Evolutionary conservation across 2,797 vertebrate genomes (phyloP), one percentile per base, ranked within the genome.

Genomic region (Remorina albescens): DNA sequence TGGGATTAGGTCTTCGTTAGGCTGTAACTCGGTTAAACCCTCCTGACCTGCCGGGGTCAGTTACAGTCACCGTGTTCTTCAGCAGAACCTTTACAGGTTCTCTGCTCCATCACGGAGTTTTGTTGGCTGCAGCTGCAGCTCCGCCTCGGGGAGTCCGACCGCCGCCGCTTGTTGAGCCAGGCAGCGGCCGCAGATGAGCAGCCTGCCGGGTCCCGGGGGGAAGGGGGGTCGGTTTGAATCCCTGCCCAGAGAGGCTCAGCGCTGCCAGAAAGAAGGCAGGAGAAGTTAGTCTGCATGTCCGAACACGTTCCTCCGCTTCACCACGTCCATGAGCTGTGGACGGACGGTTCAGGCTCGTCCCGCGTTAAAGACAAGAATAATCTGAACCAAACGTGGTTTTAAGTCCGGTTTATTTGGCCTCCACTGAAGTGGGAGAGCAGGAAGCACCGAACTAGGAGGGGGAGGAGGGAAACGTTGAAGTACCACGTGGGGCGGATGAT

Each of bases 221-320:
- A 80, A 39, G 74, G 82, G 86, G 80, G 83, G 78, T 63, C 32
- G 65, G 84, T 80, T 77, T 85, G 88, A 88, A 66, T 83, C 71
- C 75, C 71, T 59, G 75, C 83, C 83, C 73, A 59, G 73, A 54
- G 51, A 18, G 21, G 21, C 16, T n/a, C 7, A 1, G 16, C 28
- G 18, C 66, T 62, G 79, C 64, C 80, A 78, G 58, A 46, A 16
- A 55, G 39, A 5, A 5, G 23, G 49, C 0, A 28, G 42, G 34
- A 18, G 49, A 19, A n/a, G 67, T 76, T 34, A n/a, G 59, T 53
- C 2, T 76, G 65, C 66, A 25, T 50, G 78, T 60, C 21, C 37
- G 67, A 47, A 32, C 39, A 18, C 46, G 1, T 53, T 30, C 9
- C 26, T 67, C 36, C 41, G 71, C 53, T 65, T 34, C 26, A 42